phyloP scores from a whole-genome alignment of 2,113 vertebrate species.

The Toxostoma redivivum region DNA sequence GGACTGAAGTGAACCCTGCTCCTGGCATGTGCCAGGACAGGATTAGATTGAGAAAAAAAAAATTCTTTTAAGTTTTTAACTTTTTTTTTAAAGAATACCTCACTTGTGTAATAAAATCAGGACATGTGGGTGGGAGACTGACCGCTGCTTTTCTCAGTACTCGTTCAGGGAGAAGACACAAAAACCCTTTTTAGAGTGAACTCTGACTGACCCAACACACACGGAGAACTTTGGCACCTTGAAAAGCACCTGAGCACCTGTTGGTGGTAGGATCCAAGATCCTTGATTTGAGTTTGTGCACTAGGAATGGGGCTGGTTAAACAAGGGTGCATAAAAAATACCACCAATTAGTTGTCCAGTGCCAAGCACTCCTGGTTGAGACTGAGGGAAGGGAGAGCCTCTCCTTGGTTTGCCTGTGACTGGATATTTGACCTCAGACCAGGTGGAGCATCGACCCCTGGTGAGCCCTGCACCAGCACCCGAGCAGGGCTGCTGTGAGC shows the following conservation, averaged over 20 bases:
- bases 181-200: constrained; percentile 54
- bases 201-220: constrained; percentile 59
- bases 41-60: not conserved
- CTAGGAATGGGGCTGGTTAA: constrained; percentile 33
- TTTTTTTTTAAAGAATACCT: constrained; percentile 74
- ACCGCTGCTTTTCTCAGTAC: constrained; percentile 74
- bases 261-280: constrained; percentile 46
- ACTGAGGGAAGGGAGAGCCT: not conserved
- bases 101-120: constrained; percentile 78
- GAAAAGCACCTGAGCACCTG: constrained; percentile 51
- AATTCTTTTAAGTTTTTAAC: not conserved
- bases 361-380: constrained; percentile 33
- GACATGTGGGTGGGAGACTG: constrained; percentile 70
- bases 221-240: constrained; percentile 63
- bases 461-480: not conserved
- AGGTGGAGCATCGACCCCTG: not conserved
- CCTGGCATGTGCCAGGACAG: constrained; percentile 17
- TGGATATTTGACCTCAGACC: constrained; percentile 16
- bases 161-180: constrained; percentile 78
- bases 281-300: constrained; percentile 40
- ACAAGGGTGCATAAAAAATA: not conserved
- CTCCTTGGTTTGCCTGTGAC: constrained; percentile 28
- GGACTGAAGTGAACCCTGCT: constrained; percentile 44
- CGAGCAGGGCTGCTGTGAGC: not conserved
- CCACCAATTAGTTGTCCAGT: constrained; percentile 19